These are phyloP conservation scores for Threskiornis aethiopicus DNA, from an alignment of 2,797 vertebrate species.

Conservation along the genomic window DNA sequence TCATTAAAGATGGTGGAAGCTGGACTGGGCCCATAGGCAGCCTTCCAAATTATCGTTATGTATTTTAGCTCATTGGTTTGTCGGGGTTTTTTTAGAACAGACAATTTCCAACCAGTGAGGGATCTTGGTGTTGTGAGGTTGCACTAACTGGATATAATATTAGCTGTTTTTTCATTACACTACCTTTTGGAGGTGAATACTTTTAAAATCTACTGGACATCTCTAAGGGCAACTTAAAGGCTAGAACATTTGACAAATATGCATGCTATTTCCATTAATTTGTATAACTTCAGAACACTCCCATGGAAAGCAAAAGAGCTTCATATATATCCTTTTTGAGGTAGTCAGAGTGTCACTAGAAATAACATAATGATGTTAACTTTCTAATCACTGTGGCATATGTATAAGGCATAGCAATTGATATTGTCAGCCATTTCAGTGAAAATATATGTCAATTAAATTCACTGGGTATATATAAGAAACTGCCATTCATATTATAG, in stretches of 20 bases:
- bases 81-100: accelerated
- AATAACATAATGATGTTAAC: conserved; percentile 48
- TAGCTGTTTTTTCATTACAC: background rate
- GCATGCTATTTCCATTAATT: background rate
- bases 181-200: background rate
- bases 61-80: background rate
- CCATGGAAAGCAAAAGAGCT: background rate
- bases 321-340: background rate
- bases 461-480: background rate
- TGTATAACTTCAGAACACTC: background rate
- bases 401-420: background rate
- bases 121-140: background rate
- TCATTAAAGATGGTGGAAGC: background rate
- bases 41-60: background rate
- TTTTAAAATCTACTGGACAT: background rate
- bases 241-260: background rate
- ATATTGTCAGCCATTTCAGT: conserved; percentile 14
- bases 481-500: background rate
- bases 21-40: background rate
- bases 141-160: background rate
- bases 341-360: background rate
- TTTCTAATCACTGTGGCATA: conserved; percentile 13
- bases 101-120: background rate
- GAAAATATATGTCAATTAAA: conserved; percentile 22
- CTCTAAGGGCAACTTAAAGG: background rate